A percentile compares a stretch with the other conserved stretches of the same genome.
These are phyloP conservation scores for Dascyllus trimaculatus DNA, from an alignment of 2,113 vertebrate species.

Conservation along the genomic window DNA sequence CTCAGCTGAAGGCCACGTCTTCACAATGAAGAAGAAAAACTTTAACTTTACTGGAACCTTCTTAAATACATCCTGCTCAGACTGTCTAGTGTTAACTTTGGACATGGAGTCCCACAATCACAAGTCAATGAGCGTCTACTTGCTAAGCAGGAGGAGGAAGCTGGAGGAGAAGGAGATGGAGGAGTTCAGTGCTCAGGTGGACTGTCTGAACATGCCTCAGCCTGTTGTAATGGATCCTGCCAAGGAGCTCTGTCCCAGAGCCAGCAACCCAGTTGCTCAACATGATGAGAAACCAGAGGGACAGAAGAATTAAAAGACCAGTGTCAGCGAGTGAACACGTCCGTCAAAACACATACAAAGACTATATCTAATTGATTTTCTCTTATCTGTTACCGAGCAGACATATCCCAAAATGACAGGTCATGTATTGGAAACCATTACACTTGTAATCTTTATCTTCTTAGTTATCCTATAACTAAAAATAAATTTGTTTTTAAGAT, in stretches of 20 bases:
- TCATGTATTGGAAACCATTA: no score
- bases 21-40: accelerated
- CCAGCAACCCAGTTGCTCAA: background rate
- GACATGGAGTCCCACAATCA: accelerated
- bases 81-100: conserved; percentile 21
- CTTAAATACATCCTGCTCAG: background rate
- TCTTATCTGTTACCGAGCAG: no score
- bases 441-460: no score
- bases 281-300: background rate
- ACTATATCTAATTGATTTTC: background rate
- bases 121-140: background rate
- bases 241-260: conserved; percentile 57
- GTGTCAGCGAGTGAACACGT: no score
- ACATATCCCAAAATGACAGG: no score
- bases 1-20: background rate
- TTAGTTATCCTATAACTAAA: no score
- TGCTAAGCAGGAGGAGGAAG: conserved; percentile 68
- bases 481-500: no score
- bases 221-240: conserved; percentile 62
- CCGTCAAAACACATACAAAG: no score
- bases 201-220: conserved; percentile 57
- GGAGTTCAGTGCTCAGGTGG: conserved; percentile 61
- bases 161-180: conserved; percentile 60
- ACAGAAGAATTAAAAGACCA: background rate
- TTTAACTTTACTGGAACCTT: background rate